These are phyloP conservation scores for Onthophagus taurus DNA, from an alignment of 1,140 invertebrate species.

Conservation along the genomic window DNA sequence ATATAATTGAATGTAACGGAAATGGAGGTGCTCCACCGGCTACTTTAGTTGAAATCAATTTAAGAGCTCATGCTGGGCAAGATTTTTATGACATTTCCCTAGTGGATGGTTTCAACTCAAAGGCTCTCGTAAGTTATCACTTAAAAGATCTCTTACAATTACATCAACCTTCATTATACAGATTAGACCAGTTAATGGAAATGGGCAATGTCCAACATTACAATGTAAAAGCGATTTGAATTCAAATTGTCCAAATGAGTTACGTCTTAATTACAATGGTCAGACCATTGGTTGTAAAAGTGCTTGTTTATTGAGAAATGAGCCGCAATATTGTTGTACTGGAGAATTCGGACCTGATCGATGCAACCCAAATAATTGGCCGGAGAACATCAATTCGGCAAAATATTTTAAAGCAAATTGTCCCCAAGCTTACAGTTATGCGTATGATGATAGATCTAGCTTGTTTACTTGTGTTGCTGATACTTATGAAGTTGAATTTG, in stretches of 20 bases:
- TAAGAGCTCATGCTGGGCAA: constrained; percentile 28
- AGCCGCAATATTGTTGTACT: constrained; percentile 38
- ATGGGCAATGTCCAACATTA: no score
- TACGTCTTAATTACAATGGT: constrained; percentile 27
- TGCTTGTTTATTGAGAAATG: constrained; percentile 38
- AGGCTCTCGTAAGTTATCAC: constrained; percentile 21
- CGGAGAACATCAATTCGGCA: constrained; percentile 33
- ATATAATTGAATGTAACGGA: constrained; percentile 37
- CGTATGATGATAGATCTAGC: constrained; percentile 37
- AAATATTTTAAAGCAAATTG: constrained; percentile 38
- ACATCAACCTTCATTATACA: constrained; percentile 5
- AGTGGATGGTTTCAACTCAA: constrained; percentile 41
- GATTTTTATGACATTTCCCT: constrained; percentile 42
- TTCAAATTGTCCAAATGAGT: constrained; percentile 33
- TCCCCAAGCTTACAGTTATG: constrained; percentile 40
- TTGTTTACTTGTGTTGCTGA: constrained; percentile 35
- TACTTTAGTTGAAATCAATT: constrained; percentile 39
- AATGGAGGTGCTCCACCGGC: constrained; percentile 39
- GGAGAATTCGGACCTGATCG: constrained; percentile 33
- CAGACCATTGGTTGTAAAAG: constrained; percentile 39
- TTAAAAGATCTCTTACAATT: background rate
- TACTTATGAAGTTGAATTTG: constrained; percentile 25
- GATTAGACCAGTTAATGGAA: constrained; percentile 27
- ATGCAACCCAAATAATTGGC: constrained; percentile 35
- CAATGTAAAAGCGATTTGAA: constrained; percentile 37